Base-by-base conservation (phyloP, 2,888 invertebrate genomes). In the Rhyacophila evoluta region DNA sequence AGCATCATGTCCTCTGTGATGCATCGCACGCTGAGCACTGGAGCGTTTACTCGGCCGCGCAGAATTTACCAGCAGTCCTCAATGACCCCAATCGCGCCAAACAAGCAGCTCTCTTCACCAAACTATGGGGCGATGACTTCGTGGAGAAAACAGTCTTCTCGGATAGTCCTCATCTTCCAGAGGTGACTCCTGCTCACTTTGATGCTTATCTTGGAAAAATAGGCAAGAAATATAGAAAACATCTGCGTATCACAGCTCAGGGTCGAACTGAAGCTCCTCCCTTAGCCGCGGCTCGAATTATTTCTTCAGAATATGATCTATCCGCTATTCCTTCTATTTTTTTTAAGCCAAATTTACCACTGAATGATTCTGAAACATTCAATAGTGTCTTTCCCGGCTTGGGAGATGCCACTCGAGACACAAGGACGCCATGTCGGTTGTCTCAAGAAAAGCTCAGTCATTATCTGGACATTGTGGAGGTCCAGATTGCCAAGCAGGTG, bases 71-170 rank as follows among this genome's bases (percentile, higher is more conserved):
- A 38, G 97, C 98, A 78, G 97, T 97, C 83, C 91, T 99, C 81
- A 98, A 98, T 88, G 98, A 99, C 87, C 98, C 98, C 0, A 94
- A 94, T 82, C 93, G 94, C 85, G 95, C 97, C 83, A 98, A 97
- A 87, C 95, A 96, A 86, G 92, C 92, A 82, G 93, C 98, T 87
- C 97, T 99, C 85, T 98, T 99, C 85, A 98, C 98, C 0, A 97
- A 97, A 87, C 97, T 97, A 81, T 99, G 99, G 99, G 99, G 99
- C 68, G 98, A 98, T 84, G 91, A 93, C 79, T 99, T 99, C 87
- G 92, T 97, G 19, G 98, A 98, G 82, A 94, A 95, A 84, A 90
- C 92, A 28, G 92, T 93, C 69, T 92, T 98, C 84, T 91, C 93
- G 39, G 92, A 94, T 83, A 95, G 95, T 84, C 93, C 94, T 0